phyloP scores from a whole-genome alignment of 2,797 vertebrate genomes.

The Schizopygopsis pylzovi region DNA sequence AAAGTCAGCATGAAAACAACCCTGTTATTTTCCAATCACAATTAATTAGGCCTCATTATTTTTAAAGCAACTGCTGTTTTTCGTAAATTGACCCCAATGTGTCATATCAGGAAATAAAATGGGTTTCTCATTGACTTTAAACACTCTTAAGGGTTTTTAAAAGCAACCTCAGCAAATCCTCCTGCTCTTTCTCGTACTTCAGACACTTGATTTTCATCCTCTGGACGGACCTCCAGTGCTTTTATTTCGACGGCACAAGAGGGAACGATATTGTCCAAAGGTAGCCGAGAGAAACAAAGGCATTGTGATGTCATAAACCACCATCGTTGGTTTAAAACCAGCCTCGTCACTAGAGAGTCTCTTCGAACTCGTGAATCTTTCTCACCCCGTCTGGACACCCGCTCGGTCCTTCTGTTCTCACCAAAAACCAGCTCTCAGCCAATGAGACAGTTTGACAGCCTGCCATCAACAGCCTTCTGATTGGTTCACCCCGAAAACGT shows the following conservation, averaged over 20 bases:
- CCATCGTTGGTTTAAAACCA: conserved; percentile 41
- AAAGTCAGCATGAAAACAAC: conserved; percentile 25
- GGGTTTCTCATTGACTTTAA: conserved; percentile 32
- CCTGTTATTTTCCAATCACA: background rate
- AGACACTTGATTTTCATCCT: conserved; percentile 24
- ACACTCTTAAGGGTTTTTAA: conserved; percentile 27
- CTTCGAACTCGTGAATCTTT: conserved; percentile 48
- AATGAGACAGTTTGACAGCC: conserved; percentile 67
- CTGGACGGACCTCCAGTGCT: conserved; percentile 8
- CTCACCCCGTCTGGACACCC: conserved; percentile 69
- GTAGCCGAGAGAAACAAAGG: conserved; percentile 54
- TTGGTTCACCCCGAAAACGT: conserved; percentile 63
- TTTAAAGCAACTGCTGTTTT: background rate
- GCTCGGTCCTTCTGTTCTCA: conserved; percentile 68
- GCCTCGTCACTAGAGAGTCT: conserved; percentile 50
- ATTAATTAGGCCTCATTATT: background rate
- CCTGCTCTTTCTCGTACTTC: background rate
- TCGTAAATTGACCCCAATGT: background rate
- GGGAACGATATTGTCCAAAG: conserved; percentile 56
- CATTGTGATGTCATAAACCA: conserved; percentile 46
- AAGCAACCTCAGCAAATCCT: conserved; percentile 25
- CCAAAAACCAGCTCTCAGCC: conserved; percentile 76
- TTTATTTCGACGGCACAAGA: conserved; percentile 56
- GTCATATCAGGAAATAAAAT: background rate
- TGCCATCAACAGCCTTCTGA: conserved; percentile 69